These are phyloP conservation scores for Mionectes olivaceus DNA, from an alignment of 2,797 vertebrate species.

Conservation along the genomic window DNA sequence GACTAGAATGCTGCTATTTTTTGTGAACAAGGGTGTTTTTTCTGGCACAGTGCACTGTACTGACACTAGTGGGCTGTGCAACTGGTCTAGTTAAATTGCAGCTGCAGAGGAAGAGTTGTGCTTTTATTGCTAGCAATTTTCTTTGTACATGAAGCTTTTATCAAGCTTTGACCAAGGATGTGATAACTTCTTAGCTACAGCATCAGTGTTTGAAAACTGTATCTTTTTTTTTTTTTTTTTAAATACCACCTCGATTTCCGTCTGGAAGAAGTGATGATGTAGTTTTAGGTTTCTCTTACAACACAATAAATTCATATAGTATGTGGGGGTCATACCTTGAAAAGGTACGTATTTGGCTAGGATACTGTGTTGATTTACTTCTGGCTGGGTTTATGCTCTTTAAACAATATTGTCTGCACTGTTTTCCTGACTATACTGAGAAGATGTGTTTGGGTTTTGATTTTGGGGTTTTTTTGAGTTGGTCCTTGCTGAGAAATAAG, in stretches of 20 bases:
- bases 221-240: background rate
- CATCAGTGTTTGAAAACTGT: background rate
- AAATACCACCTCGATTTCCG: background rate
- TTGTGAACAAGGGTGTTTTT: constrained; percentile 1
- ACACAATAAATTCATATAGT: background rate
- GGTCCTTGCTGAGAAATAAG: background rate
- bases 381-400: background rate
- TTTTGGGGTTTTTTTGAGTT: background rate
- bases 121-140: background rate
- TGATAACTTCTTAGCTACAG: background rate
- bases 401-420: background rate
- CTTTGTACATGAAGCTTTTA: background rate
- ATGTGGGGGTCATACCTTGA: background rate
- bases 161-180: background rate
- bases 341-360: background rate
- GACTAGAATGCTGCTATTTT: constrained; percentile 17
- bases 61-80: background rate
- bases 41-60: background rate
- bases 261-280: background rate
- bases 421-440: background rate
- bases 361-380: background rate
- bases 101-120: background rate
- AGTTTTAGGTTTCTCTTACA: background rate
- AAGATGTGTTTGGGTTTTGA: background rate
- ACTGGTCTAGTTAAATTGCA: background rate